A percentile compares a stretch with the other conserved stretches of the same genome.
Evolutionary conservation across 2,888 invertebrate genomes (phyloP).

Genomic region (Aricia artaxerxes): DNA sequence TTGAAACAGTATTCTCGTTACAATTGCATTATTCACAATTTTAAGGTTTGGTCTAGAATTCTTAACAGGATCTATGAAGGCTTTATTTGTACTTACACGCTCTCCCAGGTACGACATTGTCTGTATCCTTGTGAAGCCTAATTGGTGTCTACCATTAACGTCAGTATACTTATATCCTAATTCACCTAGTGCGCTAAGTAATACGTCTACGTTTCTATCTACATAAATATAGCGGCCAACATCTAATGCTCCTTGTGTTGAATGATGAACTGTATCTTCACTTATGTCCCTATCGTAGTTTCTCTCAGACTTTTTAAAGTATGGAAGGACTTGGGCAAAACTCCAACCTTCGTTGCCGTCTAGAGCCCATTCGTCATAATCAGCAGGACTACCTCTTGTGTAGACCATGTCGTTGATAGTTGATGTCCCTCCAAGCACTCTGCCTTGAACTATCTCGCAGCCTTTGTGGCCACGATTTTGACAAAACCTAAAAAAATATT

Average conservation of each 20-base stretch:
- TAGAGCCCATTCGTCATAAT: conserved; percentile 72
- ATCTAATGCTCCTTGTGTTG: conserved; percentile 70
- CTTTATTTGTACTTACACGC: conserved; percentile 70
- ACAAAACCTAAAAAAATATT: conserved; percentile 58
- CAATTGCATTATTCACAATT: conserved; percentile 65
- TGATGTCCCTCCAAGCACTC: conserved; percentile 70
- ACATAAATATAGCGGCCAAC: conserved; percentile 69
- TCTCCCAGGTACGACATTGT: conserved; percentile 72
- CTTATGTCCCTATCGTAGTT: conserved; percentile 73
- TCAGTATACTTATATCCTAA: conserved; percentile 73
- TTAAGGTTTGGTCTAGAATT: conserved; percentile 63
- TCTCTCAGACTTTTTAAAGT: conserved; percentile 74
- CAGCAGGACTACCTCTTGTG: conserved; percentile 70
- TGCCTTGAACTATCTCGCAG: conserved; percentile 70
- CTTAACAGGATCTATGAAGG: conserved; percentile 69
- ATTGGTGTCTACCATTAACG: conserved; percentile 67
- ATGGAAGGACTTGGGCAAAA: conserved; percentile 64
- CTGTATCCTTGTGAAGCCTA: conserved; percentile 73
- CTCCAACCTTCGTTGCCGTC: conserved; percentile 72
- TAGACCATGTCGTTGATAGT: conserved; percentile 74
- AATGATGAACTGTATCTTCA: conserved; percentile 69
- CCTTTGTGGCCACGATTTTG: conserved; percentile 59
- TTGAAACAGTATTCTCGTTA: conserved; percentile 63
- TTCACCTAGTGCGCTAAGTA: conserved; percentile 69
- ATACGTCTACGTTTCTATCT: conserved; percentile 69